phyloP scores from a whole-genome alignment of 2,888 invertebrate genomes.

The Mesorhabditis spiculigera region DNA sequence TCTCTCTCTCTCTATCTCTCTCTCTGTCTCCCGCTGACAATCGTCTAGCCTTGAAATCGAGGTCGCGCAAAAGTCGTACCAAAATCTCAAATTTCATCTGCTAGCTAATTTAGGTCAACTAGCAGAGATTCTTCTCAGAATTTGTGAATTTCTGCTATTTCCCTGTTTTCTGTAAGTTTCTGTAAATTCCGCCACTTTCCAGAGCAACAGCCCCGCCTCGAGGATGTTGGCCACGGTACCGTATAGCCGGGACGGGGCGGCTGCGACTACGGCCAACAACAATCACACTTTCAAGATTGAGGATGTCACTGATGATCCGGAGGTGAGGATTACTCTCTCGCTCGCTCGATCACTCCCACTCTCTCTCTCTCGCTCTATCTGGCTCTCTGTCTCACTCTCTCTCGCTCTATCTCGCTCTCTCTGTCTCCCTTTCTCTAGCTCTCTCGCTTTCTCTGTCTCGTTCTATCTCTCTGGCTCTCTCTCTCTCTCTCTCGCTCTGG shows the following conservation, averaged over 20 bases:
- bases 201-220: not conserved
- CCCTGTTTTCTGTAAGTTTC: no score
- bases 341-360: not conserved
- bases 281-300: conserved; percentile 40
- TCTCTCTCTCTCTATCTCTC: no score
- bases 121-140: no score
- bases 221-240: not conserved
- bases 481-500: not conserved
- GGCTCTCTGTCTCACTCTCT: not conserved
- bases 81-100: no score
- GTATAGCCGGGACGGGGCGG: not conserved
- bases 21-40: no score
- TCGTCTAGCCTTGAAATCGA: no score
- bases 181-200: no score
- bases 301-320: conserved; percentile 52
- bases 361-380: not conserved
- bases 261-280: not conserved
- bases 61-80: no score
- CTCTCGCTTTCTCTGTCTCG: not conserved
- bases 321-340: conserved; percentile 18
- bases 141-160: no score
- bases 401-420: not conserved
- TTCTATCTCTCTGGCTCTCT: not conserved
- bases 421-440: not conserved
- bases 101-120: no score